Percentiles rank a stretch among this genome's conserved stretches.
Evolutionary conservation across 1,140 invertebrate genomes (phyloP).

Genomic region (Zophobas atratus): DNA sequence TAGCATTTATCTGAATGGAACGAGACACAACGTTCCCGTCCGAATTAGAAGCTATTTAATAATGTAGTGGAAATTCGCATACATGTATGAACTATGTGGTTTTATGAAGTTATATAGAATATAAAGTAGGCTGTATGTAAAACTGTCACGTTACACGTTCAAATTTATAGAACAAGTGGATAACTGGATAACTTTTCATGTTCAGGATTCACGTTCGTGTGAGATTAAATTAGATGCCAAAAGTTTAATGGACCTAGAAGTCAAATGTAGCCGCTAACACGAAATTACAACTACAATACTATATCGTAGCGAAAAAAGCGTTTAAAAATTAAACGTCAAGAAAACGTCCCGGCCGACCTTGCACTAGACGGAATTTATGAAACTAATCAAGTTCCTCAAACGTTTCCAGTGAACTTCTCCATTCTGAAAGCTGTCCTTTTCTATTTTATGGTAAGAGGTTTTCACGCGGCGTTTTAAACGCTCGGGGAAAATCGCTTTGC

Average conservation of each 20-base stretch:
- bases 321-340: not conserved
- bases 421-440: not conserved
- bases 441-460: not conserved
- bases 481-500: not conserved
- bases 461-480: slow-evolving; percentile 1
- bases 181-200: slow-evolving; percentile 66
- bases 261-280: slow-evolving; percentile 21
- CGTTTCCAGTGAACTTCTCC: not conserved
- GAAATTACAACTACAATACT: slow-evolving; percentile 14
- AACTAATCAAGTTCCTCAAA: slow-evolving; percentile 16
- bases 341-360: no score
- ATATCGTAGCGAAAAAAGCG: not conserved
- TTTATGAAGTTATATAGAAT: slow-evolving; percentile 64
- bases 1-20: slow-evolving; percentile 29
- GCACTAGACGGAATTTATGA: not conserved
- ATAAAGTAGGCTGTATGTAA: slow-evolving; percentile 65
- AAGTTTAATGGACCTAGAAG: slow-evolving; percentile 59
- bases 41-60: slow-evolving; percentile 44
- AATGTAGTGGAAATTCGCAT: slow-evolving; percentile 45
- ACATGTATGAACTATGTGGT: slow-evolving; percentile 49
- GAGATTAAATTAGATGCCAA: slow-evolving; percentile 64
- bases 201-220: slow-evolving; percentile 55
- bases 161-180: slow-evolving; percentile 65
- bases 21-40: slow-evolving; percentile 14
- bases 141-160: slow-evolving; percentile 65